These are phyloP conservation scores for Gymnorhina tibicen DNA, from an alignment of 2,113 vertebrate genomes.

Conservation along the genomic window DNA sequence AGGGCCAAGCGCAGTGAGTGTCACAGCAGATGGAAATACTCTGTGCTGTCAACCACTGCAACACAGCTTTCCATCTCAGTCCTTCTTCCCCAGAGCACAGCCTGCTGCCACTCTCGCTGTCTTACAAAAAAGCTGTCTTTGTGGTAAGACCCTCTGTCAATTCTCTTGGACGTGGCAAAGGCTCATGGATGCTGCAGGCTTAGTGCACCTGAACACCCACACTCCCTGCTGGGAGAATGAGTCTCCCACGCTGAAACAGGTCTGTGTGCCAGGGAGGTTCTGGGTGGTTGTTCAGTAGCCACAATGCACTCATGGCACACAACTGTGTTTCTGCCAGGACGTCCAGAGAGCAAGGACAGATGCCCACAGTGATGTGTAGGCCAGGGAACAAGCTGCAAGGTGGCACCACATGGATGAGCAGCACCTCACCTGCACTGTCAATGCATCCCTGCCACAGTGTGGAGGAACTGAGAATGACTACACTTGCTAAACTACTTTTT, in stretches of 20 bases:
- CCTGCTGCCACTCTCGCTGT: background rate
- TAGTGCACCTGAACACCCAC: accelerated
- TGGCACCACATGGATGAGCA: background rate
- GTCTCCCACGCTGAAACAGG: accelerated
- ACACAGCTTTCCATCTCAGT: background rate
- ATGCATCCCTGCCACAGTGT: background rate
- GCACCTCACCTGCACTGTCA: background rate
- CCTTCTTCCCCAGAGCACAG: background rate
- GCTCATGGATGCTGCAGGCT: background rate
- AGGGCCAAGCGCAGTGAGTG: background rate
- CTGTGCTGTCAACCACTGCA: background rate
- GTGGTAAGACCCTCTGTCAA: accelerated
- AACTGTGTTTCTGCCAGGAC: accelerated
- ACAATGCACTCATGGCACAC: accelerated
- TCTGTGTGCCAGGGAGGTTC: background rate
- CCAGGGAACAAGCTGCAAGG: background rate
- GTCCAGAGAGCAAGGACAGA: background rate
- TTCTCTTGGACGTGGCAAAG: background rate
- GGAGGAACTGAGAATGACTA: background rate
- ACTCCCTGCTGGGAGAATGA: background rate
- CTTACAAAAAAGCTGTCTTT: background rate
- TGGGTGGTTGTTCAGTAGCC: background rate
- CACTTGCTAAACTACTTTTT: background rate
- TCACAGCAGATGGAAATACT: background rate
- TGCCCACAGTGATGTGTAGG: accelerated